Base-by-base conservation (phyloP, 2,113 vertebrate genomes). In the Tiliqua scincoides region DNA sequence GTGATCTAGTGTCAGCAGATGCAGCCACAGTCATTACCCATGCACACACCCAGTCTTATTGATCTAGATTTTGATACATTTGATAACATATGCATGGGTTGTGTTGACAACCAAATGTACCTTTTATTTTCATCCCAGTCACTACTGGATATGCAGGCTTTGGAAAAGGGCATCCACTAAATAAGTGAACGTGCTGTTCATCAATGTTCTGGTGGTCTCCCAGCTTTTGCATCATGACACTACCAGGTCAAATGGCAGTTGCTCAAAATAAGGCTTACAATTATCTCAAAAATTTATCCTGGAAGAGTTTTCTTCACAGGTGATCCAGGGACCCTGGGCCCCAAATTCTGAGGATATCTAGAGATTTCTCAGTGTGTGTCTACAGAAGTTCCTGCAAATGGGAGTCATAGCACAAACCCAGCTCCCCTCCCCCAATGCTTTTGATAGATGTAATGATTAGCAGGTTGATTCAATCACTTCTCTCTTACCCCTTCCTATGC, bases 101-200 rank as follows among this genome's bases (percentile, higher is more conserved):
- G 63, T 73, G 3, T 80, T 3, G 0, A 3, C 68, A 43, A 23
- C 4, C 11, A 71, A 43, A 32, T 61, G 86, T 68, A 2, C 88
- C 89, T 52, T 78, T 1, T 18, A 35, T 91, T 70, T 35, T 30
- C 68, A 4, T n/a, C 3, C 21, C 77, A 54, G 12, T 78, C 57
- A 92, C 37, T 52, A 35, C 25, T 43, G 59, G 32, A 30, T 30
- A 15, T 73, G 82, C 73, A 88, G 2, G 27, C 54, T 71, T 75
- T 87, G 73, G 57, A 73, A 82, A 85, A 82, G 71, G 74, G 61
- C 85, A 91, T 68, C 74, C 10, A 5, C 61, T 79, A 65, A 25
- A 79, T 79, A 63, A 30, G 27, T 63, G 35, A 63, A 30, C 37
- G 25, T 25, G 25, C 25, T 83, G 37, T 12, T 27, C 61, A 65